Evolutionary conservation across 1,140 invertebrate genomes (phyloP), one percentile per base, ranked within the genome.

Genomic region (Papilio dardanus): DNA sequence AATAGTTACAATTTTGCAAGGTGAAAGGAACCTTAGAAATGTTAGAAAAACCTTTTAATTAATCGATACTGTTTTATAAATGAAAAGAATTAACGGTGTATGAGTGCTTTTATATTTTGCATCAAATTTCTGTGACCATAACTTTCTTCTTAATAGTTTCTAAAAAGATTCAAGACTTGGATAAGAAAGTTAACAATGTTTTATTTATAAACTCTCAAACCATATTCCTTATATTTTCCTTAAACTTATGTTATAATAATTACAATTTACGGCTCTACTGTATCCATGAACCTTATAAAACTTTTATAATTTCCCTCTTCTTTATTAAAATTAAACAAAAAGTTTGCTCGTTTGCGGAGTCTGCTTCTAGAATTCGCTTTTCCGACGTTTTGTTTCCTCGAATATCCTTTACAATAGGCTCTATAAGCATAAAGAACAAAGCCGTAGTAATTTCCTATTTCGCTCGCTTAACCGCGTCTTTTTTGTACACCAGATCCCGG

Each of bases 381-480:
- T 71, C 30, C 75, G 76, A 66, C 79, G 74, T 81, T 79, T 77
- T 77, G 74, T 79, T 77, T 78, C 76, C 76, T 76, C 73, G 75
- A 69, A 79, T 77, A 33, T 74, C 69, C 58, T 77, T 79, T 80
- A 84, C 81, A 81, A 81, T 73, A 79, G 74, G 76, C 76, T 62
- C 50, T 71, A 76, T 78, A 78, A 79, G 79, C 76, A 84, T 79
- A 83, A 83, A 83, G 84, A 81, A 84, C 82, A 83, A 83, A 82
- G 67, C 16, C 68, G 21, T 50, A 50, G 5, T 71, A 71, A 54
- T 71, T 71, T 71, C 10, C 28, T 71, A 31, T 7, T 42, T 42
- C 14, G 69, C 40, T 71, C 40, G 68, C 69, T 50, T 71, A 71
- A 71, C 69, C 28, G 71, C 46, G 10, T 58, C 46, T 58, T 33